Conservation (phyloP, 2,888 invertebrate species). For the Neoitamus cyanurus region DNA sequence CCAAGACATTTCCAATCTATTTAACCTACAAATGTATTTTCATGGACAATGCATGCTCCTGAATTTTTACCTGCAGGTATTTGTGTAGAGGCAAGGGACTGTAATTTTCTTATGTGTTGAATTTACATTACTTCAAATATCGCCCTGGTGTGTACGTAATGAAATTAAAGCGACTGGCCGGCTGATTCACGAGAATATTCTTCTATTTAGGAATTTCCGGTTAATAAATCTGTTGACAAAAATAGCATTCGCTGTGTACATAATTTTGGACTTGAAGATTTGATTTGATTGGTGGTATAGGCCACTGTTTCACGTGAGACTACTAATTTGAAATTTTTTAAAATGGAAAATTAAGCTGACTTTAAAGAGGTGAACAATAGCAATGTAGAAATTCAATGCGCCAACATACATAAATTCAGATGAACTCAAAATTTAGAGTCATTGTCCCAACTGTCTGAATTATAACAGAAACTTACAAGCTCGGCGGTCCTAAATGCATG, state of each 20-base stretch:
- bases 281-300: neutral
- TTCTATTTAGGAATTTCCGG: constrained; percentile 5
- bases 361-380: neutral
- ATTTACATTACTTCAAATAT: too few species aligned
- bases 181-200: too few species aligned
- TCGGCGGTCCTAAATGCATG: neutral
- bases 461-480: neutral
- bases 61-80: too few species aligned
- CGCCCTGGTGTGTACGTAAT: neutral
- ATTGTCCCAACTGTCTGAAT: neutral
- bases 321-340: neutral
- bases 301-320: neutral
- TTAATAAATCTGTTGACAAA: neutral
- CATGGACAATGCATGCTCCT: too few species aligned
- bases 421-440: neutral
- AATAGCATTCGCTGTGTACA: neutral
- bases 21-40: neutral
- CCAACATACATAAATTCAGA: neutral
- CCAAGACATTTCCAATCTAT: neutral
- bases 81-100: too few species aligned
- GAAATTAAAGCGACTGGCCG: too few species aligned
- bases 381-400: neutral
- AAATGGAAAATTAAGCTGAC: neutral
- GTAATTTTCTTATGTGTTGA: too few species aligned
- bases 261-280: too few species aligned